Base-by-base conservation (phyloP, 2,888 invertebrate genomes). In the Empis livida region DNA sequence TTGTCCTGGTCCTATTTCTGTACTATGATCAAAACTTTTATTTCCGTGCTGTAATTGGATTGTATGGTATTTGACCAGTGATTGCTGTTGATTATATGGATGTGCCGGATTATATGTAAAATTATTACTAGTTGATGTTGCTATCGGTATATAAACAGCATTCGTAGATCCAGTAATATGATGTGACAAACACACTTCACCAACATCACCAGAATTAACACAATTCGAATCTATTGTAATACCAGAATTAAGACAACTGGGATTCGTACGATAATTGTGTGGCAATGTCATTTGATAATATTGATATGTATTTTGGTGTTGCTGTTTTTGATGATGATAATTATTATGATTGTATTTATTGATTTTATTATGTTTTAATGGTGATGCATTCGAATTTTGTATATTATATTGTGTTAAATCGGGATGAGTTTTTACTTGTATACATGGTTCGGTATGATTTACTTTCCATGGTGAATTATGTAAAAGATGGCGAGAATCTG, bases 401-500 rank as follows among this genome's bases (percentile, higher is more conserved):
- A 44, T 51, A n/a, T 50, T 48, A 46, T 52, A 53, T 46, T 49
- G 55, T 44, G 51, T 50, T 31, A 53, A 43, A 40, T 45, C 49
- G 46, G 53, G 52, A 50, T 53, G 53, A 32, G 47, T 46, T 51
- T 60, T 59, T 52, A 59, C 51, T 53, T 61, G 59, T 55, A 58
- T 58, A 46, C 59, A 59, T 38, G 57, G 51, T 37, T 58, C 57
- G 49, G 54, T 56, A 52, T 59, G 59, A 51, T 61, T 61, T 42
- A 62, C 54, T 59, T 64, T 62, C 48, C 57, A 57, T 48, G 65
- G 60, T 44, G 64, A 61, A 51, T 55, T 63, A 53, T 60, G 61
- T 56, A 68, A 59, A 53, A 68, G 60, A 52, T 66, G 67, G 59
- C 65, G 65, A 52, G 63, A 64, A 57, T 69, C 68, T 68, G 58